phyloP scores from a whole-genome alignment of 1,140 invertebrate species.

The Phymastichus coffea region DNA sequence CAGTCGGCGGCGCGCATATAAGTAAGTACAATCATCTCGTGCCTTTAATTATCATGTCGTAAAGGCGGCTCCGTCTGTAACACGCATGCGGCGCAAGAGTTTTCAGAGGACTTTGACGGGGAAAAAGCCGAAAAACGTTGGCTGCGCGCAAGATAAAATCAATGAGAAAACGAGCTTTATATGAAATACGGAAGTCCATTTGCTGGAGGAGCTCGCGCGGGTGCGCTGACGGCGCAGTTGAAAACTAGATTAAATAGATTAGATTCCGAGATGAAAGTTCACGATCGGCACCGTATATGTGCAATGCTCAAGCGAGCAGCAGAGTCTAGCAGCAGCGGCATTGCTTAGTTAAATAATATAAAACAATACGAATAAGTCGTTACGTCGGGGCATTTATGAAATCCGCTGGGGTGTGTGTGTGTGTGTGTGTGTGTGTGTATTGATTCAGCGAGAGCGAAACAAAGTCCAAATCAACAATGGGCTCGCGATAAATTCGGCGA shows the following conservation, averaged over 20 bases:
- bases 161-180: conserved; percentile 20
- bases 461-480: conserved; percentile 8
- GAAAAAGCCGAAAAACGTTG: too few relatives aligned
- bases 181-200: conserved; percentile 18
- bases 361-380: conserved; percentile 22
- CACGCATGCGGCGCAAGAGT: too few relatives aligned
- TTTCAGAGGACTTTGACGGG: too few relatives aligned
- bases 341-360: conserved; percentile 4
- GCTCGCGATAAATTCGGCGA: background rate
- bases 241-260: conserved; percentile 21
- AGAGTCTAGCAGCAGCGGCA: background rate
- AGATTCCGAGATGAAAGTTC: conserved; percentile 21
- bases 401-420: too few relatives aligned
- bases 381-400: conserved; percentile 20
- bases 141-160: too few relatives aligned
- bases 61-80: too few relatives aligned
- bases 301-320: background rate
- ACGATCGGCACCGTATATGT: conserved; percentile 1
- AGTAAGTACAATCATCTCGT: too few relatives aligned
- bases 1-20: too few relatives aligned
- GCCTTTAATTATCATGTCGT: too few relatives aligned
- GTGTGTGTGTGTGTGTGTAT: too few relatives aligned
- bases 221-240: too few relatives aligned
- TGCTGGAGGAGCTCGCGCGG: background rate
- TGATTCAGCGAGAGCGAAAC: too few relatives aligned